Conservation (phyloP, 2,797 vertebrate genomes). For the Enteromius paludinosus region DNA sequence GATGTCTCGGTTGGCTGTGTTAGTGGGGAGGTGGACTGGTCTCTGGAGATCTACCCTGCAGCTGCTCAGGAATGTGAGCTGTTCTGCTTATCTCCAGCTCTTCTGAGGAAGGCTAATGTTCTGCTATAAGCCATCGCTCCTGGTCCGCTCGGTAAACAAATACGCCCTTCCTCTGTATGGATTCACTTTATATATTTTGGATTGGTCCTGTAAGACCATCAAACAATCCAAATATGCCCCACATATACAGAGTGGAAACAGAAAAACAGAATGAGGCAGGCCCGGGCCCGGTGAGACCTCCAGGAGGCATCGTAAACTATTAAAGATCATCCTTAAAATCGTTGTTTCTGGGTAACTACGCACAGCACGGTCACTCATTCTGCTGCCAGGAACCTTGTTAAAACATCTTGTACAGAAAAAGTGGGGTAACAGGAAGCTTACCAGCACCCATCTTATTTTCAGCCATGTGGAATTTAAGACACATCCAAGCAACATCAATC, state of each 20-base stretch:
- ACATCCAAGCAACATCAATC: slow-evolving; percentile 46
- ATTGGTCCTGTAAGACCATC: slow-evolving; percentile 43
- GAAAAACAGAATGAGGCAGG: background rate
- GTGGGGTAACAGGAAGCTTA: slow-evolving; percentile 9
- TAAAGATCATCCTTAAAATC: slow-evolving; percentile 26
- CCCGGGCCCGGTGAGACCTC: background rate
- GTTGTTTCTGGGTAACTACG: slow-evolving; percentile 14
- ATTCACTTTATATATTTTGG: slow-evolving; percentile 56
- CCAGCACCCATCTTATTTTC: slow-evolving; percentile 40
- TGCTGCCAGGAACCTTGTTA: slow-evolving; percentile 18
- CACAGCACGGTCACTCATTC: slow-evolving; percentile 11
- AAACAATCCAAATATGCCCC: slow-evolving; percentile 39
- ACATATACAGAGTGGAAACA: slow-evolving; percentile 29
- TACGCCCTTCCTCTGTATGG: slow-evolving; percentile 50
- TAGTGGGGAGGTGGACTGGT: slow-evolving; percentile 34
- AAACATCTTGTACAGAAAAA: slow-evolving; percentile 22
- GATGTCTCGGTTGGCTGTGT: slow-evolving; percentile 24
- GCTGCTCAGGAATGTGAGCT: slow-evolving; percentile 52
- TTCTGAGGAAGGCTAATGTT: slow-evolving; percentile 45
- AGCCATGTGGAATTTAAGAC: slow-evolving; percentile 42
- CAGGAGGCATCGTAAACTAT: slow-evolving; percentile 35
- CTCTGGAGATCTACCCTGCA: slow-evolving; percentile 38
- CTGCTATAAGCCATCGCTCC: slow-evolving; percentile 45
- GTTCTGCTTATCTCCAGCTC: slow-evolving; percentile 50
- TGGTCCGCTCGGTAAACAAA: slow-evolving; percentile 51